These are phyloP conservation scores for Lepus timidus DNA, from an alignment of 2,113 vertebrate genomes.

Conservation along the genomic window DNA sequence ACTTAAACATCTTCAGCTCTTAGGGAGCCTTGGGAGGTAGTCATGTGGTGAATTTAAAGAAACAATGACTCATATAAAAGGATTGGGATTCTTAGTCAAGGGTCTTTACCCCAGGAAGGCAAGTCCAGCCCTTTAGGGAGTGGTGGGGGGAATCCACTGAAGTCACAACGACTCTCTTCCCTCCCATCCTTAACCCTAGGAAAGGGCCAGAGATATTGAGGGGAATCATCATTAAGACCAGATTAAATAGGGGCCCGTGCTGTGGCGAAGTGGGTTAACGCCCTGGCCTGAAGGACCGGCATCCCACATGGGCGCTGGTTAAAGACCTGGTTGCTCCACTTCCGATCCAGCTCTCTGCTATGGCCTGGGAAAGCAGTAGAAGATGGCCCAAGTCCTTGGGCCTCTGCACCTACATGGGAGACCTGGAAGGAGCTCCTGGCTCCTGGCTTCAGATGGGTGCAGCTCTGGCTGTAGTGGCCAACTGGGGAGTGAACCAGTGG, in stretches of 20 bases:
- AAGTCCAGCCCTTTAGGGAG: not conserved
- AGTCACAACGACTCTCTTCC: not conserved
- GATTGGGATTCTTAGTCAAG: not conserved
- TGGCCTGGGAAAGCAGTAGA: too few species aligned
- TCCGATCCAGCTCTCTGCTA: too few species aligned
- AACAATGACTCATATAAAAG: not conserved
- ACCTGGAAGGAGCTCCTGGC: too few species aligned
- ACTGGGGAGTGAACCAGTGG: too few species aligned
- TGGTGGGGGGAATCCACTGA: not conserved
- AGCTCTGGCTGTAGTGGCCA: too few species aligned
- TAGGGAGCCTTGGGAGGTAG: conserved; percentile 36
- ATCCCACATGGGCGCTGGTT: too few species aligned
- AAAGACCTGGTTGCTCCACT: too few species aligned
- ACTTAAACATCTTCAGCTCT: conserved; percentile 70
- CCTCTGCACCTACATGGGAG: too few species aligned
- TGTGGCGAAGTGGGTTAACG: too few species aligned
- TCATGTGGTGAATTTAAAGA: not conserved
- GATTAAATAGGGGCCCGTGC: not conserved
- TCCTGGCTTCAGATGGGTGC: too few species aligned
- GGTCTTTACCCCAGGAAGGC: not conserved
- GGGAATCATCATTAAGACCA: not conserved
- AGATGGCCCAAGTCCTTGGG: too few species aligned
- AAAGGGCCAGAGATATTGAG: not conserved
- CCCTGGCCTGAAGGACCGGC: too few species aligned
- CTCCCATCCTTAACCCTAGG: not conserved